These are phyloP conservation scores for Theristicus caerulescens DNA, from an alignment of 2,113 vertebrate species.

Conservation along the genomic window DNA sequence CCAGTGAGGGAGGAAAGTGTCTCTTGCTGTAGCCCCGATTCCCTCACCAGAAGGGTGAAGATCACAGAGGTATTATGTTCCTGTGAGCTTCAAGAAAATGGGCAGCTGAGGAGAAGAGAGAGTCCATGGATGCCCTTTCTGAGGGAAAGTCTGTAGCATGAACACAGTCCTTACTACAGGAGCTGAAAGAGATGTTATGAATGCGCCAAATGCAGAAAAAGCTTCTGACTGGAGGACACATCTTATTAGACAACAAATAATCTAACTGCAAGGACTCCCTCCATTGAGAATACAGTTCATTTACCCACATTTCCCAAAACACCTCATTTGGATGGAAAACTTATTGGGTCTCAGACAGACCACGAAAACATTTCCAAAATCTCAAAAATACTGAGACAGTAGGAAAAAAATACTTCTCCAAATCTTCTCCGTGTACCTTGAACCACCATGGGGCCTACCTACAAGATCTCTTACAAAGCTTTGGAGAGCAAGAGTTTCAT, in stretches of 20 bases:
- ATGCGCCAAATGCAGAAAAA: background rate
- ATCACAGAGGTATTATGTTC: background rate
- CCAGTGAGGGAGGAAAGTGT: background rate
- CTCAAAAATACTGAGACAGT: background rate
- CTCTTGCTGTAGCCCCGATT: background rate
- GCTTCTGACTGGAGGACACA: background rate
- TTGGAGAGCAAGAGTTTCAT: background rate
- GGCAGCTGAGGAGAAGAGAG: background rate
- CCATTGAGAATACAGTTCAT: background rate
- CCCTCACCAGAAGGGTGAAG: background rate
- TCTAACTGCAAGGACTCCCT: background rate
- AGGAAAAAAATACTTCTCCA: background rate
- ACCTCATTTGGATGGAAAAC: background rate
- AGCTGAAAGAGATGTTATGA: background rate
- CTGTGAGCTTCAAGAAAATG: background rate
- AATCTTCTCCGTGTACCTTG: background rate
- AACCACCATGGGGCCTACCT: background rate
- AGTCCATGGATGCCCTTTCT: background rate
- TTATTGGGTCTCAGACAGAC: accelerated
- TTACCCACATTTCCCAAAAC: background rate
- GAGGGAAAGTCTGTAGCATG: background rate
- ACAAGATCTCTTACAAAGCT: background rate
- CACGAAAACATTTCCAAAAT: background rate
- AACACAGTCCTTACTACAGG: background rate
- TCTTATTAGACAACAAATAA: background rate